Base-by-base conservation (phyloP, 2,888 invertebrate genomes). In the Synergus itoensis region DNA sequence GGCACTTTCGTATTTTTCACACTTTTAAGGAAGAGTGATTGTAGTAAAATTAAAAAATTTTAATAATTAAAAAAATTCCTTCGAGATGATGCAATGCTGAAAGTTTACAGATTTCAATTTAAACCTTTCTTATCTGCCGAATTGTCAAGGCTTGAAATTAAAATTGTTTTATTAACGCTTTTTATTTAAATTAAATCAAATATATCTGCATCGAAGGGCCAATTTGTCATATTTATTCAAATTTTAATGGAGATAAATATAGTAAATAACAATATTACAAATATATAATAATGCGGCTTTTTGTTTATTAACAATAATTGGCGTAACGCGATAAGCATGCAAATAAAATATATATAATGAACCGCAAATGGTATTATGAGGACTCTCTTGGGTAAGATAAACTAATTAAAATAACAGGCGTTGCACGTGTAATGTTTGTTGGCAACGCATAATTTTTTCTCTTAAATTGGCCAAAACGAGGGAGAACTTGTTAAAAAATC, bases 401-500 rank as follows among this genome's bases (percentile, higher is more conserved):
- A 36, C 7, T 62, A 63, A 63, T 36, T 63, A 63, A 36, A 63
- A 63, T 63, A 36, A 63, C 36, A 63, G 11, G 16, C 2, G 28
- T 14, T 16, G 16, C 36, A 7, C 16, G 36, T 16, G 53, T 18
- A 18, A 9, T 62, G 0, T 21, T 76, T 4, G 63, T 16, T 36
- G 28, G 36, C 16, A 21, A 16, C 1, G 64, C 53, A 57, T 77
- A 76, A 77, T 45, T 77, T 77, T 40, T 75, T 67, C 41, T 53
- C 76, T 28, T 28, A 11, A n/a, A n/a, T n/a, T n/a, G n/a, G n/a
- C n/a, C n/a, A n/a, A n/a, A n/a, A n/a, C n/a, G 11, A n/a, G n/a
- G 12, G 60, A 14, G 11, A 53, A 21, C 21, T 69, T 36, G 73
- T 80, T 63, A 57, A 48, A 82, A 82, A 82, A 82, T 81, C 80